phyloP scores from a whole-genome alignment of 2,888 invertebrate species.

The Dromius quadrimaculatus region DNA sequence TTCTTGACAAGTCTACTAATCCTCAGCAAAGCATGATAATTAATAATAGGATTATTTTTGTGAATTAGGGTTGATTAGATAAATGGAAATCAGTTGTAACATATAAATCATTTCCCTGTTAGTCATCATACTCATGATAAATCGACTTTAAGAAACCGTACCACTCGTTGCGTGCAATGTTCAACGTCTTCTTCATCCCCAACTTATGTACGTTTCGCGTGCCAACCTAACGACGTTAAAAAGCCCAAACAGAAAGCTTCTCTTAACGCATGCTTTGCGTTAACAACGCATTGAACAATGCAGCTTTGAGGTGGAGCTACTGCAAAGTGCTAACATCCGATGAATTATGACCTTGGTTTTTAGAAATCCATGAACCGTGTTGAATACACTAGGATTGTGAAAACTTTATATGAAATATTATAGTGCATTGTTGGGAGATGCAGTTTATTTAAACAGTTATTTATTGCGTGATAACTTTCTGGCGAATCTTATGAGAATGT shows the following conservation, averaged over 20 bases:
- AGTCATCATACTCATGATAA: conserved; percentile 20
- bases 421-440: conserved; percentile 35
- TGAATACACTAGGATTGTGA: conserved; percentile 21
- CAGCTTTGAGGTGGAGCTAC: conserved; percentile 14
- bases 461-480: conserved; percentile 23
- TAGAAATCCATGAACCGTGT: conserved; percentile 4
- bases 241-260: conserved; percentile 28
- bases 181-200: conserved; percentile 39
- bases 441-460: conserved; percentile 29
- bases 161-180: conserved; percentile 4
- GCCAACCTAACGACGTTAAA: conserved; percentile 22
- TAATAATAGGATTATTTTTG: neutral
- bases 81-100: conserved; percentile 16
- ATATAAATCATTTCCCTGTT: conserved; percentile 11
- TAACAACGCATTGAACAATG: conserved; percentile 26
- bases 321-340: conserved; percentile 40
- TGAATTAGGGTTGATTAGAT: conserved; percentile 10
- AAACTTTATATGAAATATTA: conserved; percentile 16
- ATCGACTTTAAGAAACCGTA: conserved; percentile 14
- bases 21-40: too few species aligned
- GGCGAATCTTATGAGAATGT: conserved; percentile 5
- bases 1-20: too few species aligned
- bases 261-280: conserved; percentile 17
- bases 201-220: conserved; percentile 41
- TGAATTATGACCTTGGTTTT: conserved; percentile 36